Conservation (phyloP, 2,888 invertebrate species). For the Malthinus flaveolus region DNA sequence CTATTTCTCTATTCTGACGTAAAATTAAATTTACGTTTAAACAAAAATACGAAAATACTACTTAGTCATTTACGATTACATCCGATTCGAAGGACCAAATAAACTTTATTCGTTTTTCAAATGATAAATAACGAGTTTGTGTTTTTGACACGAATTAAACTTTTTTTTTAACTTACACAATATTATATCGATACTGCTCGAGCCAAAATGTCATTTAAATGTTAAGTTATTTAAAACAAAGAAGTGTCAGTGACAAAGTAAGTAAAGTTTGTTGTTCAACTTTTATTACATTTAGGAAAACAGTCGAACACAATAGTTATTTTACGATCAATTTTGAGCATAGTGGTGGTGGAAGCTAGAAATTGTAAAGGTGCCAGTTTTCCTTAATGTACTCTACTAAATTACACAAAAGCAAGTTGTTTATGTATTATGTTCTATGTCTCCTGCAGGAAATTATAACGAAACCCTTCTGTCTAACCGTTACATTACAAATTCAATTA, state of each 20-base stretch:
- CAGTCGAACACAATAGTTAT: conserved; percentile 1
- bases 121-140: no score
- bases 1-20: no score
- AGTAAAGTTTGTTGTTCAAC: neutral
- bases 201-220: no score
- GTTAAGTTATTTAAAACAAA: no score
- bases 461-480: conserved; percentile 7
- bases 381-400: conserved; percentile 3
- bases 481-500: neutral
- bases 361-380: neutral
- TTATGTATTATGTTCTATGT: conserved; percentile 2
- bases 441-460: conserved; percentile 12
- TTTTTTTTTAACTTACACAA: no score
- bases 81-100: no score
- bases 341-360: neutral
- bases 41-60: no score
- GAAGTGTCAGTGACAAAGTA: neutral
- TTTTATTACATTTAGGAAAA: conserved; percentile 1
- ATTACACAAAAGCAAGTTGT: conserved; percentile 6
- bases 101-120: no score
- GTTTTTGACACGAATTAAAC: no score
- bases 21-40: no score
- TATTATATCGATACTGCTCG: no score
- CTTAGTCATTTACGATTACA: no score
- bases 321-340: neutral